phyloP scores from a whole-genome alignment of 2,797 vertebrate species.

The Pipistrellus pygmaeus region DNA sequence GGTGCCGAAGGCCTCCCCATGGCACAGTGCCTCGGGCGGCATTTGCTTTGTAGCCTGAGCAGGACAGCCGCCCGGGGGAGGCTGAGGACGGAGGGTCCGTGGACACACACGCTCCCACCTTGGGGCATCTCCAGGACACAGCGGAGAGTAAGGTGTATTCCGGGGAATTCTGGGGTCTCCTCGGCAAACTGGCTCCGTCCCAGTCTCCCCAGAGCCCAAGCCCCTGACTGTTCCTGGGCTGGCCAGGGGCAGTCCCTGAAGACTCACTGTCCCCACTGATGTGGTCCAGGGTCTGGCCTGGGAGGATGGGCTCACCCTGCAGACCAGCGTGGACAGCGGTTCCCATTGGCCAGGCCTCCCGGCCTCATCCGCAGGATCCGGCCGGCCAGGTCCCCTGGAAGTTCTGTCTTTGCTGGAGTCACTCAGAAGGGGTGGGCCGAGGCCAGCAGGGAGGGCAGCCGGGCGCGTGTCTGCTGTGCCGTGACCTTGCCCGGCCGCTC shows the following conservation, averaged over 20 bases:
- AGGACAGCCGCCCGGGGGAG: neutral
- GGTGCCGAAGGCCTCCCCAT: too few species aligned
- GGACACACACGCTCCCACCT: neutral
- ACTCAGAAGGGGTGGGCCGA: neutral
- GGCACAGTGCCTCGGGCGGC: accelerated
- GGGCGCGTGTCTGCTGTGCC: neutral
- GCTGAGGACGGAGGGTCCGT: neutral
- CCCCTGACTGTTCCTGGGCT: neutral
- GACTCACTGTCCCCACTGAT: neutral
- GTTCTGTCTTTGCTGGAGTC: neutral
- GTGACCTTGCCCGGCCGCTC: neutral
- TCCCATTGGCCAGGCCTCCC: neutral
- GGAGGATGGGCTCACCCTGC: neutral
- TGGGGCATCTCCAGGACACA: neutral
- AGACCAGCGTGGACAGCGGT: neutral
- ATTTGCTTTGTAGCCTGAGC: neutral
- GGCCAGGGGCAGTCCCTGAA: neutral
- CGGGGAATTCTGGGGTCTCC: neutral
- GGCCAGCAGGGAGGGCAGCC: neutral
- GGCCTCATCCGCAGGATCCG: neutral
- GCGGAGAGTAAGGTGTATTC: neutral
- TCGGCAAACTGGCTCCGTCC: neutral
- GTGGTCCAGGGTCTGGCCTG: neutral
- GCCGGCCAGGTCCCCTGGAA: neutral
- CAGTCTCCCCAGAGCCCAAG: neutral